Percentiles rank a stretch among this genome's conserved stretches.
phyloP scores from a whole-genome alignment of 2,113 vertebrate species.

The Heterotilapia buettikoferi region DNA sequence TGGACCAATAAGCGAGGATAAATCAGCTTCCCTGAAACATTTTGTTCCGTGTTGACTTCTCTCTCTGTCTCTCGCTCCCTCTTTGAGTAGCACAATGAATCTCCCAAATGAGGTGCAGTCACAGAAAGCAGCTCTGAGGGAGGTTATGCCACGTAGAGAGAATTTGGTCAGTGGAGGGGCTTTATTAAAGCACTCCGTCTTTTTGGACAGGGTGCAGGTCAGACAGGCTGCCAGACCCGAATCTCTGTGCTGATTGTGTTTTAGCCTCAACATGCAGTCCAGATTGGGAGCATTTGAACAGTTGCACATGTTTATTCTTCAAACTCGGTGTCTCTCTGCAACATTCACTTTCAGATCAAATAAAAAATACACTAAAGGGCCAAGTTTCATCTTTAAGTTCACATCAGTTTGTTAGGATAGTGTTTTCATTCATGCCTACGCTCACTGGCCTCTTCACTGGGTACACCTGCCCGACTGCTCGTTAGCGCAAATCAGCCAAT shows the following conservation, averaged over 20 bases:
- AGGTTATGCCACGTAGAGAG: slow-evolving; percentile 36
- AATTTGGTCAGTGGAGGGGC: slow-evolving; percentile 24
- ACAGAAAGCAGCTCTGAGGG: slow-evolving; percentile 32
- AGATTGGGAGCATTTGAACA: neutral
- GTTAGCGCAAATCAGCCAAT: neutral
- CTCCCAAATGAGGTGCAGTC: slow-evolving; percentile 44
- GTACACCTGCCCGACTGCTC: neutral
- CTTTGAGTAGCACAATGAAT: slow-evolving; percentile 45
- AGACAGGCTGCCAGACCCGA: neutral
- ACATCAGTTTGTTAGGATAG: neutral
- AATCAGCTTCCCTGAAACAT: slow-evolving; percentile 40
- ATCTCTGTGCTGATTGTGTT: neutral
- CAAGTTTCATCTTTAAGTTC: neutral
- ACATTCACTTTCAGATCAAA: neutral
- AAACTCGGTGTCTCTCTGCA: neutral
- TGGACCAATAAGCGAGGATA: slow-evolving; percentile 27
- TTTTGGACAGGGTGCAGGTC: slow-evolving; percentile 39
- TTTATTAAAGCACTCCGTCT: slow-evolving; percentile 56
- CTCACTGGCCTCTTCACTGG: neutral
- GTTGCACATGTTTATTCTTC: neutral
- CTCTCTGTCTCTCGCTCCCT: neutral
- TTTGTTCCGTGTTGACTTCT: slow-evolving; percentile 9
- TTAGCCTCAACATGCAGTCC: neutral
- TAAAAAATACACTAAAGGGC: neutral
- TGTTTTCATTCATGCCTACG: neutral